Base-by-base conservation (phyloP, 1,140 invertebrate genomes). In the Microplitis demolitor region DNA sequence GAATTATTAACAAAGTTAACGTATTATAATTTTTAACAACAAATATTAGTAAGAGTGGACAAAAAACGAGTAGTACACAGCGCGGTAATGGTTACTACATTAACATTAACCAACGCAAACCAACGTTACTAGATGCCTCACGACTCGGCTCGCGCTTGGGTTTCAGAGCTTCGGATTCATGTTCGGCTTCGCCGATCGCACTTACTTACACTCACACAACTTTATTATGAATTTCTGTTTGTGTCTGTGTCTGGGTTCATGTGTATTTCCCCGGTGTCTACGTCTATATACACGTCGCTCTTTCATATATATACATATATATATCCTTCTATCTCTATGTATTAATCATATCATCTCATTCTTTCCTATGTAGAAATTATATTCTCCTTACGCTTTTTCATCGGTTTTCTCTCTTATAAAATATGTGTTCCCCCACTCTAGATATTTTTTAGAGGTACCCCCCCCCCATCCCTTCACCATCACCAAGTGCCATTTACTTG, bases 91-190 rank as follows among this genome's bases (percentile, higher is more conserved):
- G 39, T 45, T 45, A 45, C 39, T 45, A 45, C 39, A 45, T 45
- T 75, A 74, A 79, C 80, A 79, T 81, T 69, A 77, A 79, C 81
- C 74, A 67, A 64, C 72, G 71, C 80, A 68, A 77, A 79, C 81
- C 74, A 67, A 64, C 72, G 71, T 71, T 72, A 73, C 71, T 71
- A 33, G 61, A 73, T 73, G 73, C 74, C 39, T 73, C 75, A 66
- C 71, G 73, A 45, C 39, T 45, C 39, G 39, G 11, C 66, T 73
- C 71, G 16, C 69, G 75, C 72, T 62, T 54, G 56, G 56, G 34
- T 60, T 60, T 74, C 70, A 31, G 39, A 45, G 66, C 66, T 67
- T 72, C 64, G 33, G 58, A 33, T 66, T 70, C 35, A 54, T 58
- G 62, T 72, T 72, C 63, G 62, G 62, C 62, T 72, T 72, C 70